Conservation (phyloP, 2,888 invertebrate genomes). For the Drosophila merina region DNA sequence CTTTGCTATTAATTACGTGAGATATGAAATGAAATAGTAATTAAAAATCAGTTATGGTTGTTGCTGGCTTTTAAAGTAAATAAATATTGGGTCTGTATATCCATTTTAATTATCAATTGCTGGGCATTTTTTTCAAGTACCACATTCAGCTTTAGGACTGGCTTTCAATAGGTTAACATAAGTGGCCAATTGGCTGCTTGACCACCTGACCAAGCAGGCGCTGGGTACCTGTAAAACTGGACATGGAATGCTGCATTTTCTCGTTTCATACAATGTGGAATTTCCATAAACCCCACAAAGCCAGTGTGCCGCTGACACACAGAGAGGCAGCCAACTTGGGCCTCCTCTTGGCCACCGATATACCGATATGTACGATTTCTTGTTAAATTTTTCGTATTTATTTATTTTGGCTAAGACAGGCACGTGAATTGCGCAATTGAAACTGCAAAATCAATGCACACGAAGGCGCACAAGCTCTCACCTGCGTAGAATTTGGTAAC, state of each 20-base stretch:
- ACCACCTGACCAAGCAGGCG: conserved; percentile 56
- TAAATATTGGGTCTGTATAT: background rate
- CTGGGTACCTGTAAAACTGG: conserved; percentile 69
- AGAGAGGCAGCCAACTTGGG: conserved; percentile 26
- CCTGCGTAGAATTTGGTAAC: conserved; percentile 68
- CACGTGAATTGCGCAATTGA: conserved; percentile 3
- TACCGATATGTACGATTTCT: conserved; percentile 1
- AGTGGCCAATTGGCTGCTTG: conserved; percentile 50
- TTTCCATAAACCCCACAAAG: conserved; percentile 62
- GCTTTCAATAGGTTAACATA: background rate
- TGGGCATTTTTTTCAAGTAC: background rate
- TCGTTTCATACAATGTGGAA: conserved; percentile 73
- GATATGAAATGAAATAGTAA: background rate
- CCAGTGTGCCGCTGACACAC: conserved; percentile 68
- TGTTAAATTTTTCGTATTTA: background rate
- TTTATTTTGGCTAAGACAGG: conserved; percentile 4
- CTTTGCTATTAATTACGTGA: conserved; percentile 2
- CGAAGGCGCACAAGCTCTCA: conserved; percentile 50
- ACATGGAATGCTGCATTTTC: conserved; percentile 71
- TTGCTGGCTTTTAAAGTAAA: background rate
- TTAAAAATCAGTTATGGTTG: background rate
- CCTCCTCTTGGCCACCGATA: background rate
- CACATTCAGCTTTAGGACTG: background rate
- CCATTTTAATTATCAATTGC: background rate
- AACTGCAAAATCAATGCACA: conserved; percentile 2